Conservation (phyloP, 2,888 invertebrate species). For the Abrostola triplasia region DNA sequence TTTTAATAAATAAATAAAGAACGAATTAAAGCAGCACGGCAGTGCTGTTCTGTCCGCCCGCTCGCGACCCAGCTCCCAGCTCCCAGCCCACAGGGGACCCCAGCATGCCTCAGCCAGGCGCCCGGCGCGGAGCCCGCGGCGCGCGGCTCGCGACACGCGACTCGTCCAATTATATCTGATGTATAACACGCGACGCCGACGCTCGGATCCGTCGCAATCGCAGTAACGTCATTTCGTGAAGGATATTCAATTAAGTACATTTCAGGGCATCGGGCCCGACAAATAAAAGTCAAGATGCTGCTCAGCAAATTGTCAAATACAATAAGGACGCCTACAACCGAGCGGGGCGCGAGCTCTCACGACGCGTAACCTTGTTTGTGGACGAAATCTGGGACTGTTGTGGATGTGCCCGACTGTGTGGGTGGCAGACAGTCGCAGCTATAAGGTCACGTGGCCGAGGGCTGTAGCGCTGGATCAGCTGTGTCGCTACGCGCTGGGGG, state of each 20-base stretch:
- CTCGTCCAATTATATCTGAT: conserved; percentile 1
- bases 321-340: conserved; percentile 3
- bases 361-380: not conserved
- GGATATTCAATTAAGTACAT: conserved; percentile 41
- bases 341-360: not conserved
- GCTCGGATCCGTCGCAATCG: conserved; percentile 10
- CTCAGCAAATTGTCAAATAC: conserved; percentile 28
- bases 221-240: conserved; percentile 8
- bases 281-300: conserved; percentile 31
- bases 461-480: not conserved
- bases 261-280: conserved; percentile 13
- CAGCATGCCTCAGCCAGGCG: not conserved
- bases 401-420: not conserved
- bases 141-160: conserved; percentile 5
- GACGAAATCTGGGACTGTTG: not conserved
- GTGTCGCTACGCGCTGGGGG: not conserved
- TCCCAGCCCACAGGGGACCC: too few relatives aligned
- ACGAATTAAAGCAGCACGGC: not conserved
- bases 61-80: too few relatives aligned
- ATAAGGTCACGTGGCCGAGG: not conserved
- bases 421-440: not conserved
- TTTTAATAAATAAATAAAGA: too few relatives aligned
- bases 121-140: not conserved
- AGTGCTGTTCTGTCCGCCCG: too few relatives aligned
- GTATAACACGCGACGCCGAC: conserved; percentile 10